Percentiles rank a stretch among this genome's conserved stretches.
Conservation (phyloP, 2,797 vertebrate genomes). For the Gouania willdenowi region DNA sequence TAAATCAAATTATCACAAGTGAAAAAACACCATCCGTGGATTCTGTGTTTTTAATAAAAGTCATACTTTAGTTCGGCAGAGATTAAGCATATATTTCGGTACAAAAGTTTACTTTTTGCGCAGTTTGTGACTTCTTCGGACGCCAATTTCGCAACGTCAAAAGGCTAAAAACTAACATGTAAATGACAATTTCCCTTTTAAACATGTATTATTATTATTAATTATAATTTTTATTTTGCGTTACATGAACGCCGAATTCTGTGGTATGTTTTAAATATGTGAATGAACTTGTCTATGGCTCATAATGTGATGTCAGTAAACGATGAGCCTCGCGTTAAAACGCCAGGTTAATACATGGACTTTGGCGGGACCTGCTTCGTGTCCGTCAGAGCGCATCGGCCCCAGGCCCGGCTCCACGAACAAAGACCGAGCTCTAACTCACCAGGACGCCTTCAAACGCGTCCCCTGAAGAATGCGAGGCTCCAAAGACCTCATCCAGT, state of each 20-base stretch:
- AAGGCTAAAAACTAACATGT: too few species aligned
- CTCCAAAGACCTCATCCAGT: slow-evolving; percentile 39
- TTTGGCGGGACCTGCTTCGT: slow-evolving; percentile 29
- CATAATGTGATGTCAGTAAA: accelerated
- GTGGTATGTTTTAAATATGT: accelerated
- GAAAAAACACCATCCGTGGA: not conserved
- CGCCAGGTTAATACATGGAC: slow-evolving; percentile 6
- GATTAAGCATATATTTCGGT: accelerated
- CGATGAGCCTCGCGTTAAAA: not conserved
- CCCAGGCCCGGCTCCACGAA: slow-evolving; percentile 63
- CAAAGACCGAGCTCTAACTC: slow-evolving; percentile 71
- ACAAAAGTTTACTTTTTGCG: slow-evolving; percentile 17
- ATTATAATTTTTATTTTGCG: accelerated
- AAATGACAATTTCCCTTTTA: not conserved
- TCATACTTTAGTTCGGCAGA: slow-evolving; percentile 7
- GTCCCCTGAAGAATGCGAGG: slow-evolving; percentile 36
- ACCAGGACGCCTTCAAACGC: slow-evolving; percentile 53
- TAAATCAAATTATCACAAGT: accelerated
- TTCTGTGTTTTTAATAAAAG: too few species aligned
- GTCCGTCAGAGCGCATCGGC: slow-evolving; percentile 15
- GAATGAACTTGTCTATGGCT: not conserved
- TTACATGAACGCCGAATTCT: slow-evolving; percentile 14
- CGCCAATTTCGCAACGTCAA: slow-evolving; percentile 25
- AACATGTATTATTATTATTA: too few species aligned
- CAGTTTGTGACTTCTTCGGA: not conserved